Conservation (phyloP, 2,888 invertebrate species). For the Allygus modestus region DNA sequence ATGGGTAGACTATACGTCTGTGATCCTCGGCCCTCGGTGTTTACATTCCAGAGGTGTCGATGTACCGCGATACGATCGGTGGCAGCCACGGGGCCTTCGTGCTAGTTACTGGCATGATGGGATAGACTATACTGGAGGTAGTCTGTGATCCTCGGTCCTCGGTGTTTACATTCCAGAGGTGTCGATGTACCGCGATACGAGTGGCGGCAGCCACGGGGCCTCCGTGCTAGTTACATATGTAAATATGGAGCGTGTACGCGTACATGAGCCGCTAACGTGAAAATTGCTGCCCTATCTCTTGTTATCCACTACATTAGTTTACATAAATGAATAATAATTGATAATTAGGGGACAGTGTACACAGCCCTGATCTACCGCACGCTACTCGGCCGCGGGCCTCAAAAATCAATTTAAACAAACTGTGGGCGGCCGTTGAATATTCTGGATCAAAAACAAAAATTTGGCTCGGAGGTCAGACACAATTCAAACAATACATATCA, state of each 20-base stretch:
- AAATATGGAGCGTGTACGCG: conserved; percentile 43
- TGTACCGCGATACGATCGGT: too few species aligned
- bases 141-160: too few species aligned
- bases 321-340: conserved; percentile 60
- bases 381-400: conserved; percentile 22
- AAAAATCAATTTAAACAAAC: conserved; percentile 5
- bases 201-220: background rate
- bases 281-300: conserved; percentile 55
- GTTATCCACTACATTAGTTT: conserved; percentile 56
- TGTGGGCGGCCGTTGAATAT: conserved; percentile 35
- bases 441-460: conserved; percentile 32
- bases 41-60: too few species aligned
- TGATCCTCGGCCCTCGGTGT: too few species aligned
- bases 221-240: conserved; percentile 46
- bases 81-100: too few species aligned
- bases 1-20: too few species aligned
- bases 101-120: too few species aligned
- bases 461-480: background rate
- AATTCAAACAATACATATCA: too few species aligned
- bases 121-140: too few species aligned
- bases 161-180: conserved; percentile 29
- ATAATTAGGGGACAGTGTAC: conserved; percentile 49
- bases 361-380: conserved; percentile 49
- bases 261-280: conserved; percentile 54
- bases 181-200: conserved; percentile 8